A percentile compares a stretch with the other conserved stretches of the same genome.
Evolutionary conservation across 2,888 invertebrate species (phyloP).

Genomic region (Petrolisthes cinctipes): DNA sequence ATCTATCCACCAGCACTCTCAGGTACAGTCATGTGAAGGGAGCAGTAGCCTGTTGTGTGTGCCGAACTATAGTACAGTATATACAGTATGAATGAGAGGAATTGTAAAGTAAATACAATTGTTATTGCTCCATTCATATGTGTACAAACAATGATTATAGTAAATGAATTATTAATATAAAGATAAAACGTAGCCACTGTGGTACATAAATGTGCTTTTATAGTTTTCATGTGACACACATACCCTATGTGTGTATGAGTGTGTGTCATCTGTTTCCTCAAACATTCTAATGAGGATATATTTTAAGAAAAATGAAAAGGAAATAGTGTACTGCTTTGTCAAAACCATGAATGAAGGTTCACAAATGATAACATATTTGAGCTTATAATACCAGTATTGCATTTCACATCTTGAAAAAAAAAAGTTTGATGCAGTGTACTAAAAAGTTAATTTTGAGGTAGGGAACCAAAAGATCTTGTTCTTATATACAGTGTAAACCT

Average conservation of each 20-base stretch:
- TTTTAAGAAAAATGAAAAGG: slow-evolving; percentile 10
- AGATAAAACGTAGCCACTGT: slow-evolving; percentile 48
- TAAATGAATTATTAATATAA: slow-evolving; percentile 39
- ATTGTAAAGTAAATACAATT: too few species aligned
- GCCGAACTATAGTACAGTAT: slow-evolving; percentile 31
- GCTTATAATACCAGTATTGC: slow-evolving; percentile 41
- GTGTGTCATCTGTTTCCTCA: slow-evolving; percentile 42
- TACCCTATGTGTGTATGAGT: slow-evolving; percentile 23
- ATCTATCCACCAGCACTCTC: not conserved
- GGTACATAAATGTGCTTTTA: slow-evolving; percentile 53
- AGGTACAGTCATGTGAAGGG: slow-evolving; percentile 43
- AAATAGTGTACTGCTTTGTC: slow-evolving; percentile 2
- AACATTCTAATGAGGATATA: slow-evolving; percentile 21
- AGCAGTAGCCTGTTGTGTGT: slow-evolving; percentile 35
- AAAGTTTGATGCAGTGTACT: slow-evolving; percentile 19
- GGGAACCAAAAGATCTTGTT: slow-evolving; percentile 42
- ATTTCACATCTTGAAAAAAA: slow-evolving; percentile 39
- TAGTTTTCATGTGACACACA: slow-evolving; percentile 41
- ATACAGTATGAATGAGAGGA: slow-evolving; percentile 1
- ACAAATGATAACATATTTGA: slow-evolving; percentile 20
- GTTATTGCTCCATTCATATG: slow-evolving; percentile 35
- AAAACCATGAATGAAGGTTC: slow-evolving; percentile 37
- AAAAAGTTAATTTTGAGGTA: slow-evolving; percentile 24
- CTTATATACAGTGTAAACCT: slow-evolving; percentile 42
- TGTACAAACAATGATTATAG: slow-evolving; percentile 42